Evolutionary conservation across 2,888 invertebrate genomes (phyloP), one percentile per base, ranked within the genome.

Genomic region (Drosophila algonquin): DNA sequence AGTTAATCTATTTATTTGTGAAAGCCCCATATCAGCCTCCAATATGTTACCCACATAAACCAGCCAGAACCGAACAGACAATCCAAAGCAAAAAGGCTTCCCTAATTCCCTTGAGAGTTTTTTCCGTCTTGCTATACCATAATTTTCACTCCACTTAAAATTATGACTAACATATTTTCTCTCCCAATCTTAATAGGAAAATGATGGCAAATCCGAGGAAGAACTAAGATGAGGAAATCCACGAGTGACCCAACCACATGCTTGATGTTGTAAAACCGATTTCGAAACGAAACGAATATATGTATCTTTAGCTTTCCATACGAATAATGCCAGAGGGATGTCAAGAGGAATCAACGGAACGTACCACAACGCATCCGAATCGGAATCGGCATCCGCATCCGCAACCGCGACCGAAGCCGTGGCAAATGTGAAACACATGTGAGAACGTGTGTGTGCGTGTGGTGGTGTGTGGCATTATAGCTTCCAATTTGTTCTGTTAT

Each of bases 381-480:
- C 2, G 14, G 40, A 40, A 7, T 12, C 12, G 5, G 40, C 14
- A 1, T 40, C n/a, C 14, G 7, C 14, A 6, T 6, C 14, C 40
- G 40, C 12, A 40, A 4, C 40, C 40, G 14, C 14, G n/a, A 1
- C 40, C 40, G 63, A 56, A 80, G 69, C 68, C 54, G 63, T 60
- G 35, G 69, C 77, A 69, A 83, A 83, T 85, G 77, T 76, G 77
- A 85, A 87, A 63, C 86, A 85, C 70, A 85, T 85, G 83, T 75
- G 68, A 53, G 61, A 21, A 21, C 54, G 63, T 35, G 24, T 44
- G 59, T 65, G 32, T 46, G 24, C 24, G 68, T 40, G 40, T 40
- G 40, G 7, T 40, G 40, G 24, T 24, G 24, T 40, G 56, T 60
- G 53, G 60, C 68, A 63, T 73, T 75, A 52, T 45, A 48, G 76